These are phyloP conservation scores for Argyrosomus regius DNA, from an alignment of 2,797 vertebrate genomes.

Conservation along the genomic window DNA sequence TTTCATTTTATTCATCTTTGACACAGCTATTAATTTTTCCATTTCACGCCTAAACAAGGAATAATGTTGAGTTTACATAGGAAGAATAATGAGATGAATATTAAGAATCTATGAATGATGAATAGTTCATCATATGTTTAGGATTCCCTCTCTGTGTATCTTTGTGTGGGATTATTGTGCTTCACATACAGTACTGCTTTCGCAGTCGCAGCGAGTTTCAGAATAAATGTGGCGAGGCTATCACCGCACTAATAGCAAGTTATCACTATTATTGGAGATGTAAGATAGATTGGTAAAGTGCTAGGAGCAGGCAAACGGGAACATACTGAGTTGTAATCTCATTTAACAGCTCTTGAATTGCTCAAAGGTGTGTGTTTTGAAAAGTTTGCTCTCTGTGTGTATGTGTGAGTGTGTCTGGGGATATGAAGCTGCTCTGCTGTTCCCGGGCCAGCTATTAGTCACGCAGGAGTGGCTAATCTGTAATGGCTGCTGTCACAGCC, in stretches of 20 bases:
- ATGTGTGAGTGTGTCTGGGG: constrained; percentile 59
- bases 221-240: constrained; percentile 34
- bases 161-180: constrained; percentile 10
- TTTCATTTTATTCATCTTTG: constrained; percentile 48
- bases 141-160: constrained; percentile 29
- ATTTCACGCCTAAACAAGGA: constrained; percentile 52
- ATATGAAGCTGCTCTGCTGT: constrained; percentile 69
- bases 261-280: constrained; percentile 70
- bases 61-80: constrained; percentile 41
- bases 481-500: constrained; percentile 83
- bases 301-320: constrained; percentile 54
- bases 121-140: constrained; percentile 45
- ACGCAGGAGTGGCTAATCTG: constrained; percentile 81
- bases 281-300: constrained; percentile 74
- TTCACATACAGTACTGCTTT: constrained; percentile 13
- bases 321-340: constrained; percentile 71
- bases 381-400: constrained; percentile 63
- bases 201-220: constrained; percentile 14
- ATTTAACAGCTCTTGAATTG: constrained; percentile 76
- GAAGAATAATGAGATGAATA: constrained; percentile 32
- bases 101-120: constrained; percentile 46
- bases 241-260: constrained; percentile 55
- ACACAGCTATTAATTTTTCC: constrained; percentile 48
- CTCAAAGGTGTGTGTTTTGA: constrained; percentile 75
- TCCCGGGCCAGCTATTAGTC: constrained; percentile 81